Base-by-base conservation (phyloP, 2,888 invertebrate species). In the Acrobasis repandana region DNA sequence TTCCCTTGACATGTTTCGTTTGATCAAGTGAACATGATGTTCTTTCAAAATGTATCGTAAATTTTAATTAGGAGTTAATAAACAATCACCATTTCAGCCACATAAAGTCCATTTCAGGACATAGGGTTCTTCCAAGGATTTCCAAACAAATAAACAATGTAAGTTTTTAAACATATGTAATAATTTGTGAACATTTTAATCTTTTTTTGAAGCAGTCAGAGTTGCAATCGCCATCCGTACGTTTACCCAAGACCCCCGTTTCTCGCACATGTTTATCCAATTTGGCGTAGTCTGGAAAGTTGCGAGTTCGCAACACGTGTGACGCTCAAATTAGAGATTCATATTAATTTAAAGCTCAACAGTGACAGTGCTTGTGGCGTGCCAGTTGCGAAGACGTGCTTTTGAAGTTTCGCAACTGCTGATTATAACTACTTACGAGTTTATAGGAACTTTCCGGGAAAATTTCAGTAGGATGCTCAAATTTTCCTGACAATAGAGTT, bases 221-320 rank as follows among this genome's bases (percentile, higher is more conserved):
- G n/a, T 16, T 68, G 48, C 56, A 71, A 70, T 64, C 65, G 54
- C 15, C 10, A 10, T 48, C 71, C 71, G 80, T 86, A 68, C 73
- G 63, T 77, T 67, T 62, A 59, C 63, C 28, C 51, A 61, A 68
- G 73, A 73, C 68, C 69, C 77, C 76, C 75, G 83, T 83, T 83
- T 73, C 76, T 79, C 83, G 86, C 89, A 88, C 90, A 88, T 90
- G 90, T 89, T 90, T 87, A 91, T 90, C 89, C 88, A 90, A 91
- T 90, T 91, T 90, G 86, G 86, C 85, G 87, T 77, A 83, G 91
- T 91, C 91, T 91, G 91, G 88, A 87, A 91, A 92, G 91, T 91
- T 92, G 89, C 71, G 86, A 88, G 88, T 80, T 86, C 78, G 90
- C 86, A 90, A 85, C 90, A 90, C 88, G 88, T 92, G 91, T 86